Conservation (phyloP, 2,113 vertebrate species). For the Anser brachyrhynchus region DNA sequence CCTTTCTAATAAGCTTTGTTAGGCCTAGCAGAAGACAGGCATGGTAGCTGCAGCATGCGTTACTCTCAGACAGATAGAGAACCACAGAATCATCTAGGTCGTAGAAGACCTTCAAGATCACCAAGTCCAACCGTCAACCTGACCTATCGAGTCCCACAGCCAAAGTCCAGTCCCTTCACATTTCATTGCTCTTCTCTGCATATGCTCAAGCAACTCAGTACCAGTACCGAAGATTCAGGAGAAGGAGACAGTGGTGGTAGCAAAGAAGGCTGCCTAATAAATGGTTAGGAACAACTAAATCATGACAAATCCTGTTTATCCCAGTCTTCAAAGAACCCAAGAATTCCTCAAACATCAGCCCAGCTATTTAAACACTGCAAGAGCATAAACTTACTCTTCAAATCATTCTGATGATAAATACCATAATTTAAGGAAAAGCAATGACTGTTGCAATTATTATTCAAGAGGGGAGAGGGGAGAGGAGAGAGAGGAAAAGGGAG, state of each 20-base stretch:
- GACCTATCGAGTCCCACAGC: too few relatives aligned
- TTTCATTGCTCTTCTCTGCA: too few relatives aligned
- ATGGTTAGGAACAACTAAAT: neutral
- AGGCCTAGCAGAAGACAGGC: neutral
- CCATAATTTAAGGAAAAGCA: neutral
- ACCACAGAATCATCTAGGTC: too few relatives aligned
- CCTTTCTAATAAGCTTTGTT: neutral
- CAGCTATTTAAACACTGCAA: neutral
- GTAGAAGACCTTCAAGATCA: too few relatives aligned
- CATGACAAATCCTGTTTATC: neutral
- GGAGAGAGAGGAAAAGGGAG: neutral
- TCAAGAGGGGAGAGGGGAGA: neutral
- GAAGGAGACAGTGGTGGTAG: neutral
- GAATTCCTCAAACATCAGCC: neutral
- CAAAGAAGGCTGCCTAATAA: neutral
- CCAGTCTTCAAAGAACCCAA: neutral
- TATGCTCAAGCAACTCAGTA: neutral
- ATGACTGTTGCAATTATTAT: neutral
- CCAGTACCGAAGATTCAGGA: neutral
- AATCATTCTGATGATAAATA: neutral
- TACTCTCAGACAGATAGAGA: neutral
- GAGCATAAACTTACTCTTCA: neutral
- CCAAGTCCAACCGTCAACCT: too few relatives aligned
- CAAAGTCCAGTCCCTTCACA: too few relatives aligned
- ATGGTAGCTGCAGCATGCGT: neutral